These are phyloP conservation scores for Drosophila bifasciata DNA, from an alignment of 1,140 invertebrate species.

Conservation along the genomic window DNA sequence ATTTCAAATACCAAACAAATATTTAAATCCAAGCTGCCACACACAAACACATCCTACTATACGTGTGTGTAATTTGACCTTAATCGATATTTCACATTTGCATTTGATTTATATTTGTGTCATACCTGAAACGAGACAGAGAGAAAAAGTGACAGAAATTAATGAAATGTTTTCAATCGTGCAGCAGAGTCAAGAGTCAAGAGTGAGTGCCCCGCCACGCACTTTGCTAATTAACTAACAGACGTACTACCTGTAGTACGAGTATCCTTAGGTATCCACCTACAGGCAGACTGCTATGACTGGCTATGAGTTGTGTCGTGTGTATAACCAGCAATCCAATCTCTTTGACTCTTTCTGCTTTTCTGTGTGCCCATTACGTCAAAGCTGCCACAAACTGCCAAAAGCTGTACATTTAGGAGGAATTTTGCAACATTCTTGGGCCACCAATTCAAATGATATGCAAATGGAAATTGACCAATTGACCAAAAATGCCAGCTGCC, in stretches of 20 bases:
- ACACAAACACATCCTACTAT: background rate
- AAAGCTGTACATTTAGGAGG: slow-evolving; percentile 42
- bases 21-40: background rate
- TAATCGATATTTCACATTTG: slow-evolving; percentile 64
- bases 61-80: slow-evolving; percentile 58
- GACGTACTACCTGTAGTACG: background rate
- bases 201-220: slow-evolving; percentile 34
- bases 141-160: slow-evolving; percentile 36
- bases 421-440: slow-evolving; percentile 58
- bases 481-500: slow-evolving; percentile 54
- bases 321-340: background rate
- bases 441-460: slow-evolving; percentile 71
- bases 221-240: slow-evolving; percentile 71
- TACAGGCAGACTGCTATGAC: no score
- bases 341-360: slow-evolving; percentile 29
- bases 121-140: slow-evolving; percentile 65
- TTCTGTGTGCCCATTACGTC: slow-evolving; percentile 63
- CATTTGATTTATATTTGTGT: slow-evolving; percentile 15
- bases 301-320: background rate
- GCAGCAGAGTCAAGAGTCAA: no score
- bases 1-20: background rate
- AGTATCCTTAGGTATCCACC: slow-evolving; percentile 23
- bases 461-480: slow-evolving; percentile 77
- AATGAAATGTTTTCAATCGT: slow-evolving; percentile 44
- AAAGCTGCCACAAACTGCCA: slow-evolving; percentile 61